Conservation (phyloP, 2,797 vertebrate species). For the Synanceia verrucosa region DNA sequence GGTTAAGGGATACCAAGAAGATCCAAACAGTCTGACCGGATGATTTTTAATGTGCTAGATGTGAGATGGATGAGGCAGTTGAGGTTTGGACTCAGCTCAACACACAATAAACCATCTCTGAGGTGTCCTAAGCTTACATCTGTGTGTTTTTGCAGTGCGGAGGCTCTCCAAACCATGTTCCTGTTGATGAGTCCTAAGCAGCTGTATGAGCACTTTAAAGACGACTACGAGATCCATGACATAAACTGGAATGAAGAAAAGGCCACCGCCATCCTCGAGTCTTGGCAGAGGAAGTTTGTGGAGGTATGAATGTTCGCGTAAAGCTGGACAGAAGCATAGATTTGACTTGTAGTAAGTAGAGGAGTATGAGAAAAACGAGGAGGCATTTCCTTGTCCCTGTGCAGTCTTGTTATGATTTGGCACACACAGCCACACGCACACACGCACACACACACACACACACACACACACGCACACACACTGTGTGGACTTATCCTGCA, state of each 20-base stretch:
- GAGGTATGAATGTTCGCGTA: slow-evolving; percentile 80
- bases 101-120: slow-evolving; percentile 26
- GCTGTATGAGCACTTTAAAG: slow-evolving; percentile 97
- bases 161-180: slow-evolving; percentile 98
- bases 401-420: slow-evolving; percentile 54
- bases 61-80: slow-evolving; percentile 3
- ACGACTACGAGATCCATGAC: slow-evolving; percentile 98
- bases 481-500: slow-evolving; percentile 39
- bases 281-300: slow-evolving; percentile 98
- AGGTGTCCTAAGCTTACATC: slow-evolving; percentile 24
- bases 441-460: slow-evolving; percentile 24
- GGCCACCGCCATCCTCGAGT: slow-evolving; percentile 92
- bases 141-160: slow-evolving; percentile 85
- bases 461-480: slow-evolving; percentile 1
- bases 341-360: slow-evolving; percentile 5
- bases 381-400: slow-evolving; percentile 44
- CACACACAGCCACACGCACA: slow-evolving; percentile 5
- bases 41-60: slow-evolving; percentile 22
- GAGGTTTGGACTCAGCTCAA: slow-evolving; percentile 8
- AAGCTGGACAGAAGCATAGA: background rate
- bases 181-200: slow-evolving; percentile 98
- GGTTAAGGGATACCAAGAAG: slow-evolving; percentile 8
- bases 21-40: slow-evolving; percentile 20
- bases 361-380: slow-evolving; percentile 8
- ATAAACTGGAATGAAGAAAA: slow-evolving; percentile 98